Evolutionary conservation across 1,140 invertebrate genomes (phyloP).

Genomic region (Neomicropteryx cornuta): DNA sequence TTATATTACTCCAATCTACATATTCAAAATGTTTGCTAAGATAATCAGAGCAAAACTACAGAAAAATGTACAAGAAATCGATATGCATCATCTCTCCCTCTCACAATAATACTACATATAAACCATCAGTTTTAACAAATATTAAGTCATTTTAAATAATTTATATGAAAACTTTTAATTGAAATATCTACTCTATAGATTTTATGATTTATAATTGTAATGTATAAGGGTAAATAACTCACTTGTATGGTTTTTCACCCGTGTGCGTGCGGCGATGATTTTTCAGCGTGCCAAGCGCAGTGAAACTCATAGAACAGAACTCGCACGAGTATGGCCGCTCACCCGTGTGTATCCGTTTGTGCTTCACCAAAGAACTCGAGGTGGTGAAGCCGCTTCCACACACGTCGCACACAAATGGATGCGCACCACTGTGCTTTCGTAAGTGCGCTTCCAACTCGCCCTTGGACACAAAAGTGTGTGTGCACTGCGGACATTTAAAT

Average conservation of each 20-base stretch:
- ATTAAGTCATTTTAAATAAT: too few species aligned
- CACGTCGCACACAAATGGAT: conserved; percentile 61
- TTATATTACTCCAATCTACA: too few species aligned
- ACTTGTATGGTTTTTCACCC: conserved; percentile 53
- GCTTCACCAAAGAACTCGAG: conserved; percentile 56
- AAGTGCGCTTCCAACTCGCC: conserved; percentile 46
- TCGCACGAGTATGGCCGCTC: conserved; percentile 75
- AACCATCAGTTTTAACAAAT: too few species aligned
- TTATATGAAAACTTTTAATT: too few species aligned
- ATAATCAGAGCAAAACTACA: too few species aligned
- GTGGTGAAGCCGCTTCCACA: conserved; percentile 66
- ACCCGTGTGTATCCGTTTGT: conserved; percentile 64
- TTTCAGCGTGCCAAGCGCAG: conserved; percentile 47
- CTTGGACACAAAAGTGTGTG: conserved; percentile 34
- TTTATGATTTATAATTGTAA: too few species aligned
- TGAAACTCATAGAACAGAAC: conserved; percentile 71
- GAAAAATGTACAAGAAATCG: too few species aligned
- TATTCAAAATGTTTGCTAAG: too few species aligned
- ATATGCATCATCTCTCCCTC: too few species aligned
- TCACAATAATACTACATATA: too few species aligned
- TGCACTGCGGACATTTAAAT: conserved; percentile 35
- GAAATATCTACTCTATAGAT: too few species aligned
- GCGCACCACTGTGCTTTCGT: conserved; percentile 50
- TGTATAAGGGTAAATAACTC: conserved; percentile 21
- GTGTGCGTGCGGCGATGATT: conserved; percentile 60